Conservation (phyloP, 2,113 vertebrate genomes). For the Crotalus horridus region DNA sequence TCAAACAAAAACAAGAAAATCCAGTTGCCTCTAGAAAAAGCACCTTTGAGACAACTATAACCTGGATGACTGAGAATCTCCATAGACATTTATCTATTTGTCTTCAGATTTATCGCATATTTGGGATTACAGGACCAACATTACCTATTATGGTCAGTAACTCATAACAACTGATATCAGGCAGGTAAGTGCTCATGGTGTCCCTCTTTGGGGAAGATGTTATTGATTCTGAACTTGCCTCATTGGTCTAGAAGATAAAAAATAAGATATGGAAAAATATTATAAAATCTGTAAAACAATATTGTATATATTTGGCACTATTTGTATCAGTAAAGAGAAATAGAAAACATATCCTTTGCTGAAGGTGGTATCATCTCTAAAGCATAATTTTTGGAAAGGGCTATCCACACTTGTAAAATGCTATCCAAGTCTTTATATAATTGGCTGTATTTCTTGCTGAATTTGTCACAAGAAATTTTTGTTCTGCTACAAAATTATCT, state of each 20-base stretch:
- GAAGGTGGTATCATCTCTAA: not conserved
- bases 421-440: not conserved
- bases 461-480: not conserved
- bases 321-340: not conserved
- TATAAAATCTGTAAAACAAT: not conserved
- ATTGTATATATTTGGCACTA: not conserved
- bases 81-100: not conserved
- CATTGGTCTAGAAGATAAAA: slow-evolving; percentile 81
- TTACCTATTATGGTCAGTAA: slow-evolving; percentile 87
- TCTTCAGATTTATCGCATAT: not conserved
- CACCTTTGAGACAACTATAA: too few relatives aligned
- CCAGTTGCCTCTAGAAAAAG: too few relatives aligned
- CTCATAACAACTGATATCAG: slow-evolving; percentile 88
- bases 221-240: slow-evolving; percentile 91
- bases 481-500: not conserved
- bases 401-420: not conserved
- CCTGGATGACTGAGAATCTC: too few relatives aligned
- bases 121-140: not conserved
- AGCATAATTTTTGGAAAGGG: not conserved
- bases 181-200: slow-evolving; percentile 88
- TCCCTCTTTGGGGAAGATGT: slow-evolving; percentile 80
- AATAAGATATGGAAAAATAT: not conserved
- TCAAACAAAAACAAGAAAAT: too few relatives aligned
- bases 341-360: not conserved
- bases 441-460: not conserved